Conservation (phyloP, 2,888 invertebrate genomes). For the Folsomia candida region DNA sequence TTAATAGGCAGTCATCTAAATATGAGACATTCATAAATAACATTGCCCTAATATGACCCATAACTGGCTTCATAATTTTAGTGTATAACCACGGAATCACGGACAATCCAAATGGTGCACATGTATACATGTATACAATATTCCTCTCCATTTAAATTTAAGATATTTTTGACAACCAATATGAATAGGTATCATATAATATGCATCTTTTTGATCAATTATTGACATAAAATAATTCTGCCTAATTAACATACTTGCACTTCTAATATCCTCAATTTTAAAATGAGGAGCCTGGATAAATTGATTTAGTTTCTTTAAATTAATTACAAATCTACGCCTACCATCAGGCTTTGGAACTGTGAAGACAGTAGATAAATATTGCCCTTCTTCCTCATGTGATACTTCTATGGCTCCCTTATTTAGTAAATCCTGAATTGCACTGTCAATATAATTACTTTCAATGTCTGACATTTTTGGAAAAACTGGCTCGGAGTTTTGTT, state of each 20-base stretch:
- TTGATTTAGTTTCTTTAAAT: too few relatives aligned
- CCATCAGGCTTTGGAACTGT: constrained; percentile 3
- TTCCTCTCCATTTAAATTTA: too few relatives aligned
- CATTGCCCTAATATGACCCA: neutral
- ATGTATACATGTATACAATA: constrained; percentile 1
- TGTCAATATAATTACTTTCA: neutral
- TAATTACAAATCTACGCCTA: neutral
- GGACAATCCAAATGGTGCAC: constrained; percentile 16
- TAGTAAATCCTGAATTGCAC: neutral
- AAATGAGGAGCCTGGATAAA: too few relatives aligned
- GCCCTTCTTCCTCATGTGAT: neutral
- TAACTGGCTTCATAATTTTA: too few relatives aligned
- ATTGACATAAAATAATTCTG: neutral
- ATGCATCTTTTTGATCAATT: too few relatives aligned
- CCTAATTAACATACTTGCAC: neutral
- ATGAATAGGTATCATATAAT: neutral
- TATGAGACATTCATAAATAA: neutral
- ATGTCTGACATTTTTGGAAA: too few relatives aligned
- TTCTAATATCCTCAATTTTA: neutral
- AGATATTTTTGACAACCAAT: neutral
- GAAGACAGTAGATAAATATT: neutral
- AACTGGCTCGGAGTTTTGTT: neutral
- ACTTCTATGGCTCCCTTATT: neutral
- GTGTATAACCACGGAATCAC: neutral
- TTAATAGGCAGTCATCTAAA: constrained; percentile 8